phyloP scores from a whole-genome alignment of 1,140 invertebrate species.

The Nasonia longicornis region DNA sequence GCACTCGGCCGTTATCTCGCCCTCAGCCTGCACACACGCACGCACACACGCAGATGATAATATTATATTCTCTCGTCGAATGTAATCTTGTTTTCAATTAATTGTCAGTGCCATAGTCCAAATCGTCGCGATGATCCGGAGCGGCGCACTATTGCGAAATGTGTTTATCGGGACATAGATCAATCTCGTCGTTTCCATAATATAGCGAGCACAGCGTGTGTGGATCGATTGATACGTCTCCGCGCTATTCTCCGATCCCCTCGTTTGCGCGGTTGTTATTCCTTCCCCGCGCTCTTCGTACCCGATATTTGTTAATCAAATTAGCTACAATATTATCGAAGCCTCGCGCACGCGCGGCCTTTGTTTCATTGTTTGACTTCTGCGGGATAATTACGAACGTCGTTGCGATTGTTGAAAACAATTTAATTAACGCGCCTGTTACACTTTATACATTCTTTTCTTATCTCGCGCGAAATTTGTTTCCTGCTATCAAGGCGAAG shows the following conservation, averaged over 20 bases:
- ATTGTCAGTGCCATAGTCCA: constrained; percentile 64
- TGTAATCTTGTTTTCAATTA: constrained; percentile 68
- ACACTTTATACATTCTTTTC: neutral
- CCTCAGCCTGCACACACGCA: constrained; percentile 9
- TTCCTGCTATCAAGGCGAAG: neutral
- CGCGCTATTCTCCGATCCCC: neutral
- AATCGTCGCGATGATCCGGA: constrained; percentile 51
- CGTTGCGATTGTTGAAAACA: neutral
- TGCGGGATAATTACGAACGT: neutral
- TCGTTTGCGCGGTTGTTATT: neutral
- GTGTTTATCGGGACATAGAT: constrained; percentile 19
- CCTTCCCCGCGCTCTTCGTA: neutral
- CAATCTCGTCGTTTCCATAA: neutral
- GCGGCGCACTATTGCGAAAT: constrained; percentile 24
- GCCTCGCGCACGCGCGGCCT: too few relatives aligned
- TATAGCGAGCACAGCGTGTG: neutral
- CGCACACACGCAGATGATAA: neutral
- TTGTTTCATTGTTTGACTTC: neutral
- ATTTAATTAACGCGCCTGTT: neutral
- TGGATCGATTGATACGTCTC: neutral
- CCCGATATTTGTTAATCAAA: constrained; percentile 18
- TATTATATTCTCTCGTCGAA: constrained; percentile 51
- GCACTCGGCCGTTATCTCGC: constrained; percentile 37
- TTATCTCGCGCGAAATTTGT: neutral
- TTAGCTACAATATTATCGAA: constrained; percentile 2